A percentile compares a stretch with the other conserved stretches of the same genome.
Conservation (phyloP, 1,140 invertebrate genomes). For the Magallana ariakensis region DNA sequence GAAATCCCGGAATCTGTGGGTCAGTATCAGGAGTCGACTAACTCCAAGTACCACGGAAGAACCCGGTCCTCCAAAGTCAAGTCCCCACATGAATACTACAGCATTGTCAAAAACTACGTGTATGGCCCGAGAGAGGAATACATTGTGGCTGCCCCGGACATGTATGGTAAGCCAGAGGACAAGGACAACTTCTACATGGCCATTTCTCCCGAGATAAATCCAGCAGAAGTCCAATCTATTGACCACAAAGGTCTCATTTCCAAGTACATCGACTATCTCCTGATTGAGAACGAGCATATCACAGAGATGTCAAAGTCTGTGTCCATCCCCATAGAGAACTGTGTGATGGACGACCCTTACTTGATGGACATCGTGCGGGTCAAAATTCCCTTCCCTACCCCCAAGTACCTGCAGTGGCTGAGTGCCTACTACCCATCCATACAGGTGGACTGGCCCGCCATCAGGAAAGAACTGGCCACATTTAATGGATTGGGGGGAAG, state of each 20-base stretch:
- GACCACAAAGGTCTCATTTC: slow-evolving; percentile 51
- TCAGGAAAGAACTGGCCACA: slow-evolving; percentile 43
- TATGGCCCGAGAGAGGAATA: neutral
- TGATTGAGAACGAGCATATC: slow-evolving; percentile 59
- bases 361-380: slow-evolving; percentile 55
- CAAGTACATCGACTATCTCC: slow-evolving; percentile 56
- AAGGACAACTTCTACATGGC: slow-evolving; percentile 17
- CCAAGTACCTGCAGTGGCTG: slow-evolving; percentile 56
- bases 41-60: neutral
- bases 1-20: neutral
- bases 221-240: slow-evolving; percentile 50
- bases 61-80: neutral
- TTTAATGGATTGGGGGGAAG: slow-evolving; percentile 35
- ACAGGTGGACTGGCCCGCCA: slow-evolving; percentile 52
- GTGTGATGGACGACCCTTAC: slow-evolving; percentile 58
- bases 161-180: slow-evolving; percentile 16
- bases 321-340: slow-evolving; percentile 55
- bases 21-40: neutral
- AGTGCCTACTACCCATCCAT: slow-evolving; percentile 52
- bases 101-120: slow-evolving; percentile 10
- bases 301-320: slow-evolving; percentile 59
- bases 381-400: slow-evolving; percentile 57
- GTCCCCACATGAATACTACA: neutral
- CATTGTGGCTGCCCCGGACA: neutral
- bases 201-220: slow-evolving; percentile 45